Base-by-base conservation (phyloP, 2,888 invertebrate genomes). In the Nemapogon koenigi region DNA sequence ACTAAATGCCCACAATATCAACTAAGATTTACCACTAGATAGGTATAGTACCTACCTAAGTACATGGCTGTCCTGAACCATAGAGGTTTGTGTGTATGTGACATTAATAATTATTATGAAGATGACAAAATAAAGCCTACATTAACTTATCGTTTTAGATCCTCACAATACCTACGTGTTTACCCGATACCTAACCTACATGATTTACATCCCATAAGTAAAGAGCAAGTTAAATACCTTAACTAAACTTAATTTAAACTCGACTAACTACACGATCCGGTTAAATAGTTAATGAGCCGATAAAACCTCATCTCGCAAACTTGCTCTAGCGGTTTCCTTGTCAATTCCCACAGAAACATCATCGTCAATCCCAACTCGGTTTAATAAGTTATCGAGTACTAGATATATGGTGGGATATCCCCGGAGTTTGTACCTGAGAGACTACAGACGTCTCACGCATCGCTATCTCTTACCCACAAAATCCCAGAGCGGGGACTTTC, bases 331-430 rank as follows among this genome's bases (percentile, higher is more conserved):
- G 10, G 18, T 4, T 11, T 6, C 15, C 18, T 14, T 19, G 70
- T 69, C 70, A 72, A 78, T 70, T 76, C 75, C 76, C 76, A 72
- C 56, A 64, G 75, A 75, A 75, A 75, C 75, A 73, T 76, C 76
- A 78, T 78, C 73, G 76, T 73, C 75, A 73, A 66, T 72, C 66
- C n/a, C 63, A 66, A 68, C 62, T 65, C 61, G 55, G 64, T 63
- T 72, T 70, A 73, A 72, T 73, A 75, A 73, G 72, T 73, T 63
- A 70, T 68, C 14, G 37, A n/a, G n/a, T 16, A 10, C 37, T 28
- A 14, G 28, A n/a, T 52, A 59, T 50, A 59, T 59, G 49, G 62
- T 69, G 72, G 72, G 71, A 64, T 58, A 69, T 68, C 71, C 72
- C 75, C 47, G 55, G 51, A 56, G 62, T 49, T 53, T 64, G 62